Base-by-base conservation (phyloP, 1,140 invertebrate species). In the Halictus rubicundus region DNA sequence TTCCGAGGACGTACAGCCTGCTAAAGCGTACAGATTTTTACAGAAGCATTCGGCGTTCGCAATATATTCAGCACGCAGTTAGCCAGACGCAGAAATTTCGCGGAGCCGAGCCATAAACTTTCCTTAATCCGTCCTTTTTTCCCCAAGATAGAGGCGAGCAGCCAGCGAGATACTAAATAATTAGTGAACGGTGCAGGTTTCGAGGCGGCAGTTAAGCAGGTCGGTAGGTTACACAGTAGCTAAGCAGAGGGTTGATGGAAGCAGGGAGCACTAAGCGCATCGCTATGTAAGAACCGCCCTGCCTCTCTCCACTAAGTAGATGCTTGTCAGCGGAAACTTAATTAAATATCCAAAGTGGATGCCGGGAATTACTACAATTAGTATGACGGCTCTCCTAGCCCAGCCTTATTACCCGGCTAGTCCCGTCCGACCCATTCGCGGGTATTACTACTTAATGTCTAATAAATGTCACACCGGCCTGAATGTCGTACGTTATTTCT, bases 341-440 rank as follows among this genome's bases (percentile, higher is more conserved):
- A 93, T 92, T 92, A 93, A 92, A 93, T 93, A 92, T 92, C 92
- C 89, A 92, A 92, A 92, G 92, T 92, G 92, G 91, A 92, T 91
- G 89, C 88, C 86, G 88, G 90, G 90, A 92, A 92, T 92, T 92
- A 92, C 91, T 91, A 91, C 91, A 93, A 92, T 93, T 92, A 92
- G 91, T 92, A 92, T 91, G 90, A 91, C 89, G 88, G 89, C 84
- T 91, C 86, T 84, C 86, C 87, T 86, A 84, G 86, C 88, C 88
- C 74, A 70, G 77, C 88, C 89, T 93, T 91, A 93, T 92, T 93
- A 90, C 88, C 89, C 83, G 80, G 82, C 81, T 89, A 89, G 88
- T 88, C 88, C 88, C 82, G 89, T 90, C 87, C 88, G 84, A 85
- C 85, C 86, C 87, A 86, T 88, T 90, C 87, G 84, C 87, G 86